Base-by-base conservation (phyloP, 2,888 invertebrate species). In the Polymixis flavicincta region DNA sequence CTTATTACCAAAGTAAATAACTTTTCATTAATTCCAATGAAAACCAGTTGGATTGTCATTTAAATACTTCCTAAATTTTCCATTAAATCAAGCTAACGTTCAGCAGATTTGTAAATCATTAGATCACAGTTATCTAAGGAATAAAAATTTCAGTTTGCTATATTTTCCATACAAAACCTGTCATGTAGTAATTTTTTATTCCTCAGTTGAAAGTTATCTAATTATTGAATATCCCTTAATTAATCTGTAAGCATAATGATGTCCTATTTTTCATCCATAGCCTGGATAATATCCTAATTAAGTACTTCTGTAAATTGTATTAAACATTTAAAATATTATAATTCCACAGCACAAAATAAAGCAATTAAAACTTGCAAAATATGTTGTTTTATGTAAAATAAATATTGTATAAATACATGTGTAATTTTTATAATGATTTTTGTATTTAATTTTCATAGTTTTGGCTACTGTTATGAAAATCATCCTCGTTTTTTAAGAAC, bases 331-430 rank as follows among this genome's bases (percentile, higher is more conserved):
- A 63, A 74, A 61, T 32, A 45, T 57, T 28, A 57, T 70, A 25
- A 45, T 78, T 50, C 25, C 45, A 22, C 50, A 65, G 80, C 80
- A 80, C 80, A 80, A 80, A 80, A 73, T 17, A 79, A 42, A 68
- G 67, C 79, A 65, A 68, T 59, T 61, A 45, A 57, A 68, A 3
- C 17, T 64, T 66, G 66, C 78, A 63, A 80, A 78, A 78, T 59
- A 71, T 71, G 42, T 65, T 79, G 78, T 64, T 76, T 69, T 60
- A 50, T 22, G 14, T 60, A 59, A 65, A 63, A 45, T 80, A 45
- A 28, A 19, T 19, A 63, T 60, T 28, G 28, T 76, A 60, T 60
- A 76, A 60, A 59, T 69, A 65, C 42, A 69, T 55, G 52, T 45
- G 32, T 76, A 61, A 13, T 55, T 55, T n/a, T 66, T 78, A 60